Base-by-base conservation (phyloP, 2,113 vertebrate species). In the Syngnathus scovelli region DNA sequence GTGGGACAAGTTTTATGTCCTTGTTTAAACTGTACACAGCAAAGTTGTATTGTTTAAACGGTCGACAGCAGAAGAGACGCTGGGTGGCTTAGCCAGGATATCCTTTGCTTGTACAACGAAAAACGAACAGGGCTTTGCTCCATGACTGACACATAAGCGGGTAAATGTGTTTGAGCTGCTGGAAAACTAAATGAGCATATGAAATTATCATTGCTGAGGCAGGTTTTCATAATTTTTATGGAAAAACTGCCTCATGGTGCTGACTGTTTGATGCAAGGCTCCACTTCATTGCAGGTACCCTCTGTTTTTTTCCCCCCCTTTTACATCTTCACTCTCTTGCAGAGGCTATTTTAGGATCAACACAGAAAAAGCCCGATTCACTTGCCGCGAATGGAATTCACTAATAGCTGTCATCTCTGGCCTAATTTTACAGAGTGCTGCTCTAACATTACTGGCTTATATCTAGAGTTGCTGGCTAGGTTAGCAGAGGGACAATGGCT, bases 311-410 rank as follows among this genome's bases (percentile, higher is more conserved):
- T 19, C 55, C 10, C 52, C 52, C 62, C 66, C n/a, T 55, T 62
- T 41, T 36, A 16, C 64, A 13, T 66, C 39, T 58, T 61, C 1
- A 2, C 27, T 74, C 66, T 71, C 71, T 81, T 64, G 74, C 58
- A 70, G 23, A 69, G 44, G 72, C 82, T 88, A 86, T 89, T 85
- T 86, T 82, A 68, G 74, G 71, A 78, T 69, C 64, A 27, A 64
- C 65, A 75, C 67, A 78, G 71, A 76, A 77, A 79, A 77, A 12
- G 61, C 72, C 74, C 5, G 36, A 66, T 68, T 81, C 60, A 63
- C 74, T 27, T 77, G 59, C 27, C 51, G 76, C 77, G 69, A 87
- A 59, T 76, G 64, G 61, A 76, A 76, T 76, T 75, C 70, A 64
- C 11, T 71, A 82, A 72, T 72, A 76, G 81, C 67, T 66, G 71